Evolutionary conservation across 2,888 invertebrate species (phyloP), one percentile per base, ranked within the genome.

Genomic region (Tiliacea aurago): DNA sequence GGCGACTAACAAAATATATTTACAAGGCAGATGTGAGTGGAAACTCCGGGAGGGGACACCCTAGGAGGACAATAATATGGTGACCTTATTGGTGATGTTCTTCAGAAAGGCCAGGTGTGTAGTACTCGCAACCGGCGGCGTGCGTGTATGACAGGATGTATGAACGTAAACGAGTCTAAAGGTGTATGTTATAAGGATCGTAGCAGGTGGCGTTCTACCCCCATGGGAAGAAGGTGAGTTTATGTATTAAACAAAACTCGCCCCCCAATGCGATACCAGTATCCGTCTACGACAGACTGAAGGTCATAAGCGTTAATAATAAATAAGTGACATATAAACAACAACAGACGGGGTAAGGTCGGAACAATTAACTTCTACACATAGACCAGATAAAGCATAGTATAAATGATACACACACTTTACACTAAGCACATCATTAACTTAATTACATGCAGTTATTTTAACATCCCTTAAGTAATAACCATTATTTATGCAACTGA

Each of bases 381-480:
- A 70, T 66, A 65, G 33, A 73, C 10, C 23, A 55, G 23, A n/a
- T 62, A 47, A n/a, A 55, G n/a, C 47, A 69, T 45, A 63, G 18
- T 47, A 53, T 56, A 66, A 37, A 53, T 55, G 28, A 80, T 74
- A 37, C 20, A 74, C 73, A 37, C 20, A 74, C 73, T 70, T 56
- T 20, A 51, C 18, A n/a, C 13, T 55, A 23, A 47, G 9, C 20
- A n/a, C n/a, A 7, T 37, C 4, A 58, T 58, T 58, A 37, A 10
- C 37, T 45, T 70, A 58, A 53, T 69, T 58, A 77, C 65, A 69
- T 76, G 66, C 65, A 72, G 41, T 67, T 69, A 66, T 69, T 78
- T 67, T 28, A 67, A 67, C 41, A 78, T 56, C 43, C 61, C 53
- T 11, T 68, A 53, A 9, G 20, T 68, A 59, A 41, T n/a, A 41